Evolutionary conservation across 2,113 vertebrate species (phyloP).

Genomic region (Crotophaga sulcirostris): DNA sequence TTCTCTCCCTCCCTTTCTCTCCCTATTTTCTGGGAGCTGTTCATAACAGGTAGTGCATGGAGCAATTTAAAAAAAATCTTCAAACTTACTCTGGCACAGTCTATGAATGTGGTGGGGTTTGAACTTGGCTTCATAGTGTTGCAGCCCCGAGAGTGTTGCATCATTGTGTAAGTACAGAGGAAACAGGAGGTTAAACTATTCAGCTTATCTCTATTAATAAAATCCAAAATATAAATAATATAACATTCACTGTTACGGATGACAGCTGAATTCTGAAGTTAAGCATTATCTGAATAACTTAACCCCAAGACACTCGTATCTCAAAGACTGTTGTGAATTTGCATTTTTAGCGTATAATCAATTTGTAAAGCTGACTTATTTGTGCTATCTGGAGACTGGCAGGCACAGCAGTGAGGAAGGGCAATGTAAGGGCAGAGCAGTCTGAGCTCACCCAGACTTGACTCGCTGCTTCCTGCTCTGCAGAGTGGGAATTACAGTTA

Average conservation of each 20-base stretch:
- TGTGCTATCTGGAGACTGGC: background rate
- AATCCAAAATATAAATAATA: background rate
- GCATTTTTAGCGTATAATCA: background rate
- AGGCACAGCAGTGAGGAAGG: background rate
- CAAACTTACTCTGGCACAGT: background rate
- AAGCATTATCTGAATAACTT: background rate
- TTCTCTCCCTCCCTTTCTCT: too few species aligned
- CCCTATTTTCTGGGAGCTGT: background rate
- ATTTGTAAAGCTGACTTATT: background rate
- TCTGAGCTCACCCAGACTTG: background rate
- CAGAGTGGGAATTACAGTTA: background rate
- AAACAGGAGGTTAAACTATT: background rate
- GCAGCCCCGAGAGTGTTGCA: accelerated
- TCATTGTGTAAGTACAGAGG: background rate
- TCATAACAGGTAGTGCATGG: background rate
- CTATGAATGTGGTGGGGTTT: background rate
- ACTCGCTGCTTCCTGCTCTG: background rate
- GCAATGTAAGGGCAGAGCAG: background rate
- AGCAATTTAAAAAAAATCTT: background rate
- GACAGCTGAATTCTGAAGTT: background rate
- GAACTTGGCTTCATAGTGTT: background rate
- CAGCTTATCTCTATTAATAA: background rate
- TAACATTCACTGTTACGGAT: background rate
- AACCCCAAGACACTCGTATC: background rate
- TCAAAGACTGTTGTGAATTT: background rate